These are phyloP conservation scores for Graptemys geographica DNA, from an alignment of 2,797 vertebrate genomes.

Conservation along the genomic window DNA sequence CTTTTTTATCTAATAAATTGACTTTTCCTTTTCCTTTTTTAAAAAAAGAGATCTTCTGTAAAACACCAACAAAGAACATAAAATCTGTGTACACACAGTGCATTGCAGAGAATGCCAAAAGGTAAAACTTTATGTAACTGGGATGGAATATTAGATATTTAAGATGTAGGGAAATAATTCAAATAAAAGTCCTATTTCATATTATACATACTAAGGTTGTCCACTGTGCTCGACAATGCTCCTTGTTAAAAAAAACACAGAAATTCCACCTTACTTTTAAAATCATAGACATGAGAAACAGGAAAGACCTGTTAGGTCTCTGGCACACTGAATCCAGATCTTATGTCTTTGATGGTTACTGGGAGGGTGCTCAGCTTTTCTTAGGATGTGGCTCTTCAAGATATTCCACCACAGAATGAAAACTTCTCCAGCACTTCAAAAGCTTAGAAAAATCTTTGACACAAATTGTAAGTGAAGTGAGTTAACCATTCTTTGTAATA, in stretches of 20 bases:
- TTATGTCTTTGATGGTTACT: not conserved
- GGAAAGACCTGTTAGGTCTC: not conserved
- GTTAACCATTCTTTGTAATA: fast-evolving
- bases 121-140: not conserved
- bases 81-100: not conserved
- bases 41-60: not conserved
- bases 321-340: not conserved
- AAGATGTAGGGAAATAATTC: conserved; percentile 30
- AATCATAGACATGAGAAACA: not conserved
- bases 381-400: fast-evolving
- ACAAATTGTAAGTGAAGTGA: not conserved
- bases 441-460: fast-evolving
- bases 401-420: not conserved
- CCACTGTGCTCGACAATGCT: not conserved
- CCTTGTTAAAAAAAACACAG: not conserved
- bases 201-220: not conserved
- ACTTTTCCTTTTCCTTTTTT: conserved; percentile 51
- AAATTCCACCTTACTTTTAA: not conserved
- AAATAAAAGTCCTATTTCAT: not conserved
- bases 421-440: not conserved
- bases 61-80: not conserved
- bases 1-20: conserved; percentile 56
- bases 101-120: not conserved
- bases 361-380: not conserved
- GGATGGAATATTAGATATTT: not conserved